Percentiles rank a stretch among this genome's conserved stretches.
Evolutionary conservation across 2,797 vertebrate species (phyloP).

Genomic region (Pseudomugil tenellus): DNA sequence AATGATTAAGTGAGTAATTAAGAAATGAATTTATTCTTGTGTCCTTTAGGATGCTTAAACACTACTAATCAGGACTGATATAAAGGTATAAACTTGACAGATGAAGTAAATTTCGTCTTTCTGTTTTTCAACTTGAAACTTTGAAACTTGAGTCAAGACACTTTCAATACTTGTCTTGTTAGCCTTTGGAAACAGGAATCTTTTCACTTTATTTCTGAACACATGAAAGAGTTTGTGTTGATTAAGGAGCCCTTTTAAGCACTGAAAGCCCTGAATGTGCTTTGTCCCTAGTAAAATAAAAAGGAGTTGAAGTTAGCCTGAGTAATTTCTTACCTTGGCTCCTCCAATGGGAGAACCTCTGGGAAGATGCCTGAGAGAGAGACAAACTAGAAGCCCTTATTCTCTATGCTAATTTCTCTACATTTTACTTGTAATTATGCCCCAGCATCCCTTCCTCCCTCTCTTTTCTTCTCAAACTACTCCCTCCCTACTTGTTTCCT

Average conservation of each 20-base stretch:
- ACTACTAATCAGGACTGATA: background rate
- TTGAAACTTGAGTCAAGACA: slow-evolving; percentile 54
- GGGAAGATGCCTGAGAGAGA: slow-evolving; percentile 72
- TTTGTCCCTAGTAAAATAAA: slow-evolving; percentile 78
- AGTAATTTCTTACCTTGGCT: slow-evolving; percentile 75
- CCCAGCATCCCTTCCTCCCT: slow-evolving; percentile 65
- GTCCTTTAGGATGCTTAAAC: slow-evolving; percentile 2
- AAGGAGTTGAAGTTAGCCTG: slow-evolving; percentile 67
- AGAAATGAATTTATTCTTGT: background rate
- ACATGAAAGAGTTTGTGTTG: slow-evolving; percentile 79
- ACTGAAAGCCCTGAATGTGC: slow-evolving; percentile 73
- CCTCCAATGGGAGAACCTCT: slow-evolving; percentile 74
- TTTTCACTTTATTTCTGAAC: slow-evolving; percentile 68
- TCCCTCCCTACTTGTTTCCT: slow-evolving; percentile 62
- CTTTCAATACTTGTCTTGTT: slow-evolving; percentile 55
- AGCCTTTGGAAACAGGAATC: slow-evolving; percentile 69
- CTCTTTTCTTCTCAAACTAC: slow-evolving; percentile 63
- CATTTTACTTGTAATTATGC: slow-evolving; percentile 79
- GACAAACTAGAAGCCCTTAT: slow-evolving; percentile 70
- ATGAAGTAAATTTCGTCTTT: slow-evolving; percentile 25
- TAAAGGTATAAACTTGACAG: slow-evolving; percentile 21
- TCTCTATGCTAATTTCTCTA: slow-evolving; percentile 76
- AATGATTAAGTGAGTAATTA: background rate
- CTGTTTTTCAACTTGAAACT: slow-evolving; percentile 46
- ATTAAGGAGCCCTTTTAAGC: slow-evolving; percentile 79